Conservation (phyloP, 2,113 vertebrate genomes). For the Myocastor coypus region DNA sequence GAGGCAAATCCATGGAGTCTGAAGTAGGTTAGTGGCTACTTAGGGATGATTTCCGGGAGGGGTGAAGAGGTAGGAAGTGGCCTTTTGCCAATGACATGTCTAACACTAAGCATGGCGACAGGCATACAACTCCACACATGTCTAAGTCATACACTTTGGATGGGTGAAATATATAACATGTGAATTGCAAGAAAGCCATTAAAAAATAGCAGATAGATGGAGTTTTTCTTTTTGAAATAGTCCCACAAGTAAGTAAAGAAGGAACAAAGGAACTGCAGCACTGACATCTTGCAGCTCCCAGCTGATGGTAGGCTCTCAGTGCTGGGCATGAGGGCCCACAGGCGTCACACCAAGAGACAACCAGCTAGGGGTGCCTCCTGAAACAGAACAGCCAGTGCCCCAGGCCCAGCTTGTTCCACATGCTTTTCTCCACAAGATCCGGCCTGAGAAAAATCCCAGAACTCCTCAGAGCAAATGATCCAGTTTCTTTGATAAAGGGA, state of each 20-base stretch:
- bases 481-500: conserved; percentile 8
- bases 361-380: rapidly evolving
- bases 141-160: background rate
- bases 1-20: background rate
- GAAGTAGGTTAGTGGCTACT: background rate
- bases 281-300: background rate
- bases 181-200: background rate
- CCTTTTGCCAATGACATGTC: background rate
- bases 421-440: background rate
- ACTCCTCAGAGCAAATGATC: background rate
- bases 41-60: background rate
- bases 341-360: background rate
- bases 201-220: background rate
- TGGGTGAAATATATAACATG: background rate
- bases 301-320: background rate
- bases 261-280: background rate
- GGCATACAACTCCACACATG: background rate
- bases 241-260: conserved; percentile 26
- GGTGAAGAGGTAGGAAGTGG: background rate
- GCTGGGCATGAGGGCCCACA: background rate
- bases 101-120: background rate
- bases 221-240: conserved; percentile 16
- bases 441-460: conserved; percentile 14
- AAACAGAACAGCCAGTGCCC: background rate
- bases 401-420: background rate